These are phyloP conservation scores for Eupithecia pulchellata DNA, from an alignment of 2,888 invertebrate species.

Conservation along the genomic window DNA sequence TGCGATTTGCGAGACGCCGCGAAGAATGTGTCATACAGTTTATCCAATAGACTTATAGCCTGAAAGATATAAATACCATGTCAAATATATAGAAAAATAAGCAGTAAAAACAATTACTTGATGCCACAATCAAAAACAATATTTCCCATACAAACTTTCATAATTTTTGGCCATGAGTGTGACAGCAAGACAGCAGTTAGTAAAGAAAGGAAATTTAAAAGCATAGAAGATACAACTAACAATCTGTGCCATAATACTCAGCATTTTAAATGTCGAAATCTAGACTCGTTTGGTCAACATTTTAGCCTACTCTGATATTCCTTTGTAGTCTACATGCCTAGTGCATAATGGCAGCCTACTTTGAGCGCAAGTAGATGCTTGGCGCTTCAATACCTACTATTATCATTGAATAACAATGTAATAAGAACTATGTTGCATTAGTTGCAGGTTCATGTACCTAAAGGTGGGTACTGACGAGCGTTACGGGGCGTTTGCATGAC, in stretches of 20 bases:
- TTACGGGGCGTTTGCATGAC: neutral
- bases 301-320: constrained; percentile 6
- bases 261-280: constrained; percentile 22
- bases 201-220: constrained; percentile 43
- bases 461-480: neutral
- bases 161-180: constrained; percentile 13
- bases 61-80: constrained; percentile 81
- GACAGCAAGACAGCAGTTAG: constrained; percentile 37
- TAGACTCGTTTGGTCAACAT: constrained; percentile 21
- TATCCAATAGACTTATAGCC: constrained; percentile 88
- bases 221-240: constrained; percentile 12
- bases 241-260: constrained; percentile 23
- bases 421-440: neutral
- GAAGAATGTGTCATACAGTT: constrained; percentile 86
- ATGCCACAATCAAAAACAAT: constrained; percentile 17
- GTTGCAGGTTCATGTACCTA: neutral
- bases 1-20: constrained; percentile 83
- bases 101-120: constrained; percentile 40
- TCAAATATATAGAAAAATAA: constrained; percentile 65
- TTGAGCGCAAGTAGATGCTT: constrained; percentile 10
- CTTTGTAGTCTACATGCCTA: neutral
- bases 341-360: constrained; percentile 17
- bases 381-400: constrained; percentile 16
- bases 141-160: neutral
- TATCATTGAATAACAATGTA: constrained; percentile 39